phyloP scores from a whole-genome alignment of 1,140 invertebrate genomes.

The Drosophila nikananu region DNA sequence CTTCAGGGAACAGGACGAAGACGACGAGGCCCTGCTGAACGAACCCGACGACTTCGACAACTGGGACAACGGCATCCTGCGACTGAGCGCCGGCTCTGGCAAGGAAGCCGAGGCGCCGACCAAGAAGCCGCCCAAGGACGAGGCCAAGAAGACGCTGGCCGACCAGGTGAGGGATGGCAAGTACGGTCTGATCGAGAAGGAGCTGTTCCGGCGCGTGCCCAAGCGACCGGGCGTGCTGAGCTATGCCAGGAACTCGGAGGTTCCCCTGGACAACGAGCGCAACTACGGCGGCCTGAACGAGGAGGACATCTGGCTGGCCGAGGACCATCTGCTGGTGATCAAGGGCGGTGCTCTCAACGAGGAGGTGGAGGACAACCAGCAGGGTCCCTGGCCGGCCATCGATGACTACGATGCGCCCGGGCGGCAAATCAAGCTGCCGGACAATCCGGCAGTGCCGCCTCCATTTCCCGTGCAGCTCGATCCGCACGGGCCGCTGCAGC shows the following conservation, averaged over 20 bases:
- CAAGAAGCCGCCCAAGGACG: constrained; percentile 87
- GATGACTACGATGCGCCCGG: constrained; percentile 92
- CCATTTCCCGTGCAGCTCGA: constrained; percentile 94
- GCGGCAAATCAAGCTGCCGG: constrained; percentile 92
- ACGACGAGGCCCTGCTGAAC: constrained; percentile 77
- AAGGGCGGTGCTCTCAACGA: constrained; percentile 89
- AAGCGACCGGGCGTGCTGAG: constrained; percentile 92
- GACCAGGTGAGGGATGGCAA: constrained; percentile 95
- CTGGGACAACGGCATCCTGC: constrained; percentile 89
- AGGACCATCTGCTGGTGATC: constrained; percentile 94
- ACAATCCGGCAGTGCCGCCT: constrained; percentile 91
- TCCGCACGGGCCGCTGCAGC: constrained; percentile 89
- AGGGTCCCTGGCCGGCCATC: constrained; percentile 90
- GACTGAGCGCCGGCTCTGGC: constrained; percentile 89
- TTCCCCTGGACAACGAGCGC: constrained; percentile 91
- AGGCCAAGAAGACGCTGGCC: constrained; percentile 92
- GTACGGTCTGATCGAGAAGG: constrained; percentile 94
- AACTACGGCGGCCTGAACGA: constrained; percentile 92
- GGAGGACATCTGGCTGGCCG: constrained; percentile 95
- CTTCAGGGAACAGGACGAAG: background rate
- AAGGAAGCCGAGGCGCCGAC: constrained; percentile 86
- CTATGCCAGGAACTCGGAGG: constrained; percentile 91
- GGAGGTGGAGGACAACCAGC: constrained; percentile 50
- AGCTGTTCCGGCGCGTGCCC: constrained; percentile 89
- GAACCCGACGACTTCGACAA: constrained; percentile 85